These are phyloP conservation scores for Halcyon leucocephala DNA, from an alignment of 2,797 vertebrate species.

Conservation along the genomic window DNA sequence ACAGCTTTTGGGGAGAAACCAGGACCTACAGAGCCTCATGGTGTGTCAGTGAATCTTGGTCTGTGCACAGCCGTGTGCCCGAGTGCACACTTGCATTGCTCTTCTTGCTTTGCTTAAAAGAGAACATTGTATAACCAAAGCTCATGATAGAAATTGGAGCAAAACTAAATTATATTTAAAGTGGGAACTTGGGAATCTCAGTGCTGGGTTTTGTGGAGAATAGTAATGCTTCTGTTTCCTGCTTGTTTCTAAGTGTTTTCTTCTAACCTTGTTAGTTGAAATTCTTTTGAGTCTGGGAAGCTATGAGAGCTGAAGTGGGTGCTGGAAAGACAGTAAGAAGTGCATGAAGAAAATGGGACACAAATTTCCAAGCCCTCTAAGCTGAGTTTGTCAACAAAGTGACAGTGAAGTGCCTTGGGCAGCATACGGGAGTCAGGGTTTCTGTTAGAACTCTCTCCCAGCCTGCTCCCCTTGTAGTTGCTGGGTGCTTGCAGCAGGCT, in stretches of 20 bases:
- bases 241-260: neutral
- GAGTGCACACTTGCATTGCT: neutral
- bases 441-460: neutral
- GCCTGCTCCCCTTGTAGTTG: neutral
- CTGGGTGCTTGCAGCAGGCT: neutral
- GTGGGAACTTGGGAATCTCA: neutral
- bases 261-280: neutral
- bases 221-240: neutral
- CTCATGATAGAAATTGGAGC: neutral
- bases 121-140: neutral
- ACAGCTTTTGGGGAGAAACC: constrained; percentile 6
- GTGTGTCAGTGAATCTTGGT: constrained; percentile 31
- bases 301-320: neutral
- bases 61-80: neutral
- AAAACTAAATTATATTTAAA: neutral
- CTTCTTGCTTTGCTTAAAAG: neutral
- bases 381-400: neutral
- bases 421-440: neutral
- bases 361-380: neutral
- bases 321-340: neutral
- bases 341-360: neutral
- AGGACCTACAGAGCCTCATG: neutral
- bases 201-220: neutral
- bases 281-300: neutral
- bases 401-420: neutral